Evolutionary conservation across 2,797 vertebrate species (phyloP).

Genomic region (Serranus cabrilla): DNA sequence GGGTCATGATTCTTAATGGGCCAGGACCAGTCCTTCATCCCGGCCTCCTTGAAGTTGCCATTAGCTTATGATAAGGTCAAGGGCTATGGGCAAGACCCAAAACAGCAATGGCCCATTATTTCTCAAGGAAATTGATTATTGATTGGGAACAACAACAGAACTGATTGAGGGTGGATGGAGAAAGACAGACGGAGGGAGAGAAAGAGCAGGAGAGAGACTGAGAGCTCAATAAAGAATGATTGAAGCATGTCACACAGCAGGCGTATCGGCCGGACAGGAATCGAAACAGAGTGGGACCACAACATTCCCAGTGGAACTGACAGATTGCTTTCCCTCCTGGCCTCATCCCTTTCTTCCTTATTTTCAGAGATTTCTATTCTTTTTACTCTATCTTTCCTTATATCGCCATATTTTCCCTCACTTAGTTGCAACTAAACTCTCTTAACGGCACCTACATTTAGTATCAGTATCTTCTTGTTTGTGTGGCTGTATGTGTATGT

Average conservation of each 20-base stretch:
- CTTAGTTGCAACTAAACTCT: background rate
- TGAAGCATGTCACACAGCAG: constrained; percentile 73
- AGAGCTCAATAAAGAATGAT: constrained; percentile 77
- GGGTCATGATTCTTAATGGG: constrained; percentile 62
- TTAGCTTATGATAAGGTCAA: constrained; percentile 68
- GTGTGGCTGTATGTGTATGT: background rate
- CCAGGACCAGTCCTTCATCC: constrained; percentile 55
- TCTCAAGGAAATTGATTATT: constrained; percentile 82
- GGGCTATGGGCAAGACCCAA: constrained; percentile 61
- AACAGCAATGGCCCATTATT: constrained; percentile 65
- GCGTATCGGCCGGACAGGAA: constrained; percentile 51
- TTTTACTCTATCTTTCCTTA: background rate
- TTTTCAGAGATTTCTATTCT: background rate
- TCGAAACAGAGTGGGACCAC: constrained; percentile 52
- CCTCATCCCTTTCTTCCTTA: constrained; percentile 5
- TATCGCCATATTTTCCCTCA: background rate
- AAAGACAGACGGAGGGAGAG: constrained; percentile 29
- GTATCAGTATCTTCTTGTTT: constrained; percentile 10
- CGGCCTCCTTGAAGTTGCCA: constrained; percentile 62
- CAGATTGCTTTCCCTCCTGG: constrained; percentile 32
- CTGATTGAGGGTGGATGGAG: constrained; percentile 62
- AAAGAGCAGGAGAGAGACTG: constrained; percentile 34
- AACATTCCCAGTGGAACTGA: constrained; percentile 55
- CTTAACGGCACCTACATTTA: background rate
- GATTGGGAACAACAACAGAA: constrained; percentile 77